Conservation (phyloP, 2,797 vertebrate species). For the Petrocephalus schoutedeni region DNA sequence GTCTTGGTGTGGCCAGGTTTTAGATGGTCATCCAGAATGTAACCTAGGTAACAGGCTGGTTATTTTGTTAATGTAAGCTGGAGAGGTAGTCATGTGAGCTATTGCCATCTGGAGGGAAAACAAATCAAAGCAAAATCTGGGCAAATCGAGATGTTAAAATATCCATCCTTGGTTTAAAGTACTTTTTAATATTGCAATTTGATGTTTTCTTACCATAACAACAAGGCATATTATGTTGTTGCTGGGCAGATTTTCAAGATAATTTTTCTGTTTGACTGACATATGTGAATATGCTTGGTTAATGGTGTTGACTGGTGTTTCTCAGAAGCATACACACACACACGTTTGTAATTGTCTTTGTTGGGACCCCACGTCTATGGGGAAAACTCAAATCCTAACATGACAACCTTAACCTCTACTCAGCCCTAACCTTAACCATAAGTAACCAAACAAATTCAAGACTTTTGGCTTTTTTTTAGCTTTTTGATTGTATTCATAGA, state of each 20-base stretch:
- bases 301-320: neutral
- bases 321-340: neutral
- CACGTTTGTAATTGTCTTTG: too few relatives aligned
- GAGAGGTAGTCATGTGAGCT: neutral
- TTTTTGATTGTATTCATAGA: too few relatives aligned
- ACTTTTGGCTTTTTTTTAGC: too few relatives aligned
- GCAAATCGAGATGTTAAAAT: neutral
- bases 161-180: neutral
- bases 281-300: neutral
- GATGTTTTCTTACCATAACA: neutral
- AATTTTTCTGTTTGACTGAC: neutral
- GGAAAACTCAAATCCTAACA: too few relatives aligned
- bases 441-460: too few relatives aligned
- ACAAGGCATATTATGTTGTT: neutral
- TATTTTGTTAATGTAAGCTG: neutral
- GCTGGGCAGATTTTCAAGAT: neutral
- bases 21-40: neutral
- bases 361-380: too few relatives aligned
- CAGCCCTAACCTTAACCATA: too few relatives aligned
- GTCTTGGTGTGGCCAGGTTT: neutral
- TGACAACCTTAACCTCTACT: too few relatives aligned
- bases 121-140: neutral
- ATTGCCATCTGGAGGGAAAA: constrained; percentile 4
- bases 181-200: neutral
- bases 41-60: neutral